Evolutionary conservation across 1,140 invertebrate genomes (phyloP).

Genomic region (Zaprionus capensis): DNA sequence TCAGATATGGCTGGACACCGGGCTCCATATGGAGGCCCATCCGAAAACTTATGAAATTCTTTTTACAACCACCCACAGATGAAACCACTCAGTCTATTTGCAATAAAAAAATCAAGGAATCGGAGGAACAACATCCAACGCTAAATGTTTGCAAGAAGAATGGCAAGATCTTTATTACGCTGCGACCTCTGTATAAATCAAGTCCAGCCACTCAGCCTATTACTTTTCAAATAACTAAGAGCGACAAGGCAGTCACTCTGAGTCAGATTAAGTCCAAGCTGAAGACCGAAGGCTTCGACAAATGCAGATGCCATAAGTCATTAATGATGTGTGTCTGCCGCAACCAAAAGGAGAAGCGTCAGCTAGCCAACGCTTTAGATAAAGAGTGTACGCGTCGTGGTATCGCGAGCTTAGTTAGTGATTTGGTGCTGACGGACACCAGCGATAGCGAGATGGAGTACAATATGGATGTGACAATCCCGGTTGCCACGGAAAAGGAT

Average conservation of each 20-base stretch:
- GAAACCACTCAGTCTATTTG: conserved; percentile 32
- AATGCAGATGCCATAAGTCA: conserved; percentile 69
- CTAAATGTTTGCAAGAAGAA: conserved; percentile 71
- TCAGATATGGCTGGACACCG: conserved; percentile 67
- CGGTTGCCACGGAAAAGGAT: conserved; percentile 43
- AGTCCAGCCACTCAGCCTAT: conserved; percentile 60
- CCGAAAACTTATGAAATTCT: conserved; percentile 73
- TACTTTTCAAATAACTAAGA: conserved; percentile 71
- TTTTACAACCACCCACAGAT: conserved; percentile 52
- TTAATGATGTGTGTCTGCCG: conserved; percentile 71
- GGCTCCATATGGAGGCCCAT: conserved; percentile 74
- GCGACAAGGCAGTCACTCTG: conserved; percentile 46
- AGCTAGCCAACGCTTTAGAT: conserved; percentile 47
- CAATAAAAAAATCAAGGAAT: conserved; percentile 9
- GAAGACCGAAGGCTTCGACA: conserved; percentile 66
- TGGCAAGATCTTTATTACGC: conserved; percentile 67
- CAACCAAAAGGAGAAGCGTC: conserved; percentile 50
- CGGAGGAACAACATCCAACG: conserved; percentile 42
- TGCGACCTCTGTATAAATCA: conserved; percentile 41
- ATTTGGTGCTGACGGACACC: conserved; percentile 68
- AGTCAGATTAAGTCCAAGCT: conserved; percentile 61
- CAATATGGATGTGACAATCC: conserved; percentile 74
- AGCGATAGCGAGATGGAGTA: conserved; percentile 78
- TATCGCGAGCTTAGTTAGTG: conserved; percentile 43
- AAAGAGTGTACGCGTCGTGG: conserved; percentile 57